Evolutionary conservation across 2,888 invertebrate genomes (phyloP), one percentile per base, ranked within the genome.

Genomic region (Drosophila meridiana): DNA sequence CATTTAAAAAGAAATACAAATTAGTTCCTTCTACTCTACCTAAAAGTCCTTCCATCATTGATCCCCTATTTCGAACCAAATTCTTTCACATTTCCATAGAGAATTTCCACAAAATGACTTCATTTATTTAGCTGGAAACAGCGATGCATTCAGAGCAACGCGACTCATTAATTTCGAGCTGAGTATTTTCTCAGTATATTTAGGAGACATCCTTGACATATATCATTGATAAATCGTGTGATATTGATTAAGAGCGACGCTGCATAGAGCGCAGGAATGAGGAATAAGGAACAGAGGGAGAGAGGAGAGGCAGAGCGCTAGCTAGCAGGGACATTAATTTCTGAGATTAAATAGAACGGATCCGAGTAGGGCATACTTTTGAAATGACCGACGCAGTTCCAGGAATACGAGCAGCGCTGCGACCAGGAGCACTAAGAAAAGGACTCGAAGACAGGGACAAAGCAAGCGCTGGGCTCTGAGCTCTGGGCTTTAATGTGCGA

Each of bases 401-500:
- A 80, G 75, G 90, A 90, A 83, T 63, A 48, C 9, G 20, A 45
- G 6, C 14, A 14, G 40, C 14, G 14, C 40, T 40, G 40, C 56
- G 55, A 58, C 13, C 45, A 38, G 36, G 47, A 36, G 67, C 83
- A 69, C 61, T 73, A 42, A 30, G 43, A 66, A 60, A 79, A 83
- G 80, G 86, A 86, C 76, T 67, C 57, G 71, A 57, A 40, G 64
- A 3, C 47, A 28, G 66, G 64, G 57, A 63, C 53, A 70, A 61
- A 69, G 52, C 60, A 50, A 48, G 13, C n/a, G 87, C 43, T 43
- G 4, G 13, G 6, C 56, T 43, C 62, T 55, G 81, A 79, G 89
- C 56, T 40, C 58, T 57, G 83, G 83, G 87, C 87, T 89, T 89
- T 89, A 89, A 84, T 84, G 89, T 87, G 89, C 87, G 89, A 87